A percentile compares a stretch with the other conserved stretches of the same genome.
Conservation (phyloP, 53 echinoderm and acorn worm genomes). For the Hippasteria phrygiana region DNA sequence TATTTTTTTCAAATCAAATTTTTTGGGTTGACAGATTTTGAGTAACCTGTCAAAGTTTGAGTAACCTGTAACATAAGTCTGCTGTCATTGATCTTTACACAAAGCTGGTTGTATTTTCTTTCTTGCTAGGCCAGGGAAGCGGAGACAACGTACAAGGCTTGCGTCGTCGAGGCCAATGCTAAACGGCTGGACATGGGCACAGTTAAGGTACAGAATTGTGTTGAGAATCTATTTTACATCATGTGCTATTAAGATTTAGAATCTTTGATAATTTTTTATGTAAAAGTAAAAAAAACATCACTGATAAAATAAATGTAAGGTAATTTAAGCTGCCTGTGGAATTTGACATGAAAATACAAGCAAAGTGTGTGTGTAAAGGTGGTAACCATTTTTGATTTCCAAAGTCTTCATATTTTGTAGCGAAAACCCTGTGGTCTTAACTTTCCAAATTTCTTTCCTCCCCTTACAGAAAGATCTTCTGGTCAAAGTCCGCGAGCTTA, state of each 20-base stretch:
- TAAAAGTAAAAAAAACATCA: not conserved
- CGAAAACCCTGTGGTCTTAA: not conserved
- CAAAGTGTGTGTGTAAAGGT: not conserved
- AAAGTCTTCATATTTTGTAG: not conserved
- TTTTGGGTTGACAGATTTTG: too few species aligned
- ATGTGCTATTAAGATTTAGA: too few species aligned
- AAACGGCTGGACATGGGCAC: slow-evolving; percentile 85
- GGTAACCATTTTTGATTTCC: not conserved
- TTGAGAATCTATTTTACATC: too few species aligned
- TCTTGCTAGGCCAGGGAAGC: slow-evolving; percentile 88
- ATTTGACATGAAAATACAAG: not conserved
- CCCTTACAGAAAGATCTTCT: slow-evolving; percentile 85
- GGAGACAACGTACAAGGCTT: slow-evolving; percentile 95
- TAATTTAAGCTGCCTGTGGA: not conserved
- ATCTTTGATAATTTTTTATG: not conserved
- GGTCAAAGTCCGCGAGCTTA: slow-evolving; percentile 88
- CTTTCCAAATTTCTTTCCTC: not conserved
- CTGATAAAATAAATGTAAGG: not conserved
- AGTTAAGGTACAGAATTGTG: slow-evolving; percentile 76
- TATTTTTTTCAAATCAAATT: too few species aligned
- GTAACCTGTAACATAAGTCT: not conserved
- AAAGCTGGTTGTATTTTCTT: not conserved
- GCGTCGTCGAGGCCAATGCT: slow-evolving; percentile 90
- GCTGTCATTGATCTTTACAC: not conserved
- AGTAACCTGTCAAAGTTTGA: too few species aligned